phyloP scores from a whole-genome alignment of 2,113 vertebrate genomes.

The Pelodiscus sinensis region DNA sequence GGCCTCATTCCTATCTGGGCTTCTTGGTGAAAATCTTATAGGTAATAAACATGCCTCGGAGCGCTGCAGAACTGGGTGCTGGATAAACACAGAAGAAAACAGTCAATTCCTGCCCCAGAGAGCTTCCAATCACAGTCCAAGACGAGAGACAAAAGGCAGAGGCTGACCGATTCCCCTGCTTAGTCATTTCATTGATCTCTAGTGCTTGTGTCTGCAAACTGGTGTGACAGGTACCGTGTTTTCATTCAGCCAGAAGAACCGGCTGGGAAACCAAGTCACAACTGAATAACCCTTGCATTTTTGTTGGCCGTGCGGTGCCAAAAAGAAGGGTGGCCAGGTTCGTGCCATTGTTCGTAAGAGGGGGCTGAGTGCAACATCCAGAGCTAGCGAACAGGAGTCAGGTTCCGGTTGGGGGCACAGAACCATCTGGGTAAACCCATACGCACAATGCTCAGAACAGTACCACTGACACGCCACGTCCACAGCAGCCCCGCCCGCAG shows the following conservation, averaged over 20 bases:
- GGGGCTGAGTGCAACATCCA: background rate
- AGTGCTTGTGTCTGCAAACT: background rate
- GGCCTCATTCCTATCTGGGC: no score
- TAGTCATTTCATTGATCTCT: background rate
- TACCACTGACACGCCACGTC: background rate
- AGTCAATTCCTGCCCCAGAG: background rate
- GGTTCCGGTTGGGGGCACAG: background rate
- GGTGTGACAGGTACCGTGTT: no score
- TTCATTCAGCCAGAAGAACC: no score
- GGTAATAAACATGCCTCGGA: background rate
- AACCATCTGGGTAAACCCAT: background rate
- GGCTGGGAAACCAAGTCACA: background rate
- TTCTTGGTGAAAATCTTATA: no score
- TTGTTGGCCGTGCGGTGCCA: background rate
- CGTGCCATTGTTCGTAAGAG: background rate
- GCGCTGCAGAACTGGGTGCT: background rate
- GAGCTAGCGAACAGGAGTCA: background rate
- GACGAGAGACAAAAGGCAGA: background rate
- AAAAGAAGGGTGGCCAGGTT: background rate
- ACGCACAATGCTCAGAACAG: background rate
- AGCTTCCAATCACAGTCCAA: background rate
- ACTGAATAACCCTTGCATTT: background rate
- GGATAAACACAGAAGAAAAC: background rate
- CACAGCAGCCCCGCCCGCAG: background rate
- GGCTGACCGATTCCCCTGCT: no score